Conservation (phyloP, 2,113 vertebrate genomes). For the Barbus barbus region DNA sequence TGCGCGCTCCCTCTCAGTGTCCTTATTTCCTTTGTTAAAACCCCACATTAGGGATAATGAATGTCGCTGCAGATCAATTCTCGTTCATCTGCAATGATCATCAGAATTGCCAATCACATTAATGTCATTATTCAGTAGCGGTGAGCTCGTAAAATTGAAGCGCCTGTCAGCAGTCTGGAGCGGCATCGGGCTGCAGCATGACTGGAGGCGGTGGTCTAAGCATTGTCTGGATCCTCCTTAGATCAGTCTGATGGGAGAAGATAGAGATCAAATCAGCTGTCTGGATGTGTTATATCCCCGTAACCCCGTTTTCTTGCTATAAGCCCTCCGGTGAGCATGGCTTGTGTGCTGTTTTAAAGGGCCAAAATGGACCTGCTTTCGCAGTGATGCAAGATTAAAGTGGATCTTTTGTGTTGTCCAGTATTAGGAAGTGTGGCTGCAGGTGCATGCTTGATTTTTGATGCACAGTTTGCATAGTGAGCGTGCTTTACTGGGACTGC, state of each 20-base stretch:
- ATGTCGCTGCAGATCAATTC: neutral
- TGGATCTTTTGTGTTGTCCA: slow-evolving; percentile 36
- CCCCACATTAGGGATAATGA: neutral
- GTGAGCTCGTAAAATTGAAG: slow-evolving; percentile 6
- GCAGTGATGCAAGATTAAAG: neutral
- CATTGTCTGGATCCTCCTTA: slow-evolving; percentile 39
- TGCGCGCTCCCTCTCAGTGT: slow-evolving; percentile 50
- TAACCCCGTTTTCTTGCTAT: neutral
- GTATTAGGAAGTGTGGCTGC: slow-evolving; percentile 28
- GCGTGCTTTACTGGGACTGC: slow-evolving; percentile 19
- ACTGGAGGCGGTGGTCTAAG: slow-evolving; percentile 41
- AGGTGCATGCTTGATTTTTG: slow-evolving; percentile 3
- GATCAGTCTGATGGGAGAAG: neutral
- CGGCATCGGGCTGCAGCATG: slow-evolving; percentile 12
- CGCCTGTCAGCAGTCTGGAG: slow-evolving; percentile 10
- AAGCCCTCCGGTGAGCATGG: neutral
- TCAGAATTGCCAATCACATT: neutral
- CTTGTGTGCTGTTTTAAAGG: slow-evolving; percentile 56
- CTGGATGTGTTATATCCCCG: neutral
- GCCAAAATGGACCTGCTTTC: slow-evolving; percentile 50
- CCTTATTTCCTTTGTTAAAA: slow-evolving; percentile 63
- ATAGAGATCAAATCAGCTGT: neutral
- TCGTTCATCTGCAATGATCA: neutral
- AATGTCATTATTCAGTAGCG: neutral
- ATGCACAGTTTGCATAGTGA: slow-evolving; percentile 38